A percentile compares a stretch with the other conserved stretches of the same genome.
Evolutionary conservation across 2,113 vertebrate genomes (phyloP).

Genomic region (Crotalus helleri): DNA sequence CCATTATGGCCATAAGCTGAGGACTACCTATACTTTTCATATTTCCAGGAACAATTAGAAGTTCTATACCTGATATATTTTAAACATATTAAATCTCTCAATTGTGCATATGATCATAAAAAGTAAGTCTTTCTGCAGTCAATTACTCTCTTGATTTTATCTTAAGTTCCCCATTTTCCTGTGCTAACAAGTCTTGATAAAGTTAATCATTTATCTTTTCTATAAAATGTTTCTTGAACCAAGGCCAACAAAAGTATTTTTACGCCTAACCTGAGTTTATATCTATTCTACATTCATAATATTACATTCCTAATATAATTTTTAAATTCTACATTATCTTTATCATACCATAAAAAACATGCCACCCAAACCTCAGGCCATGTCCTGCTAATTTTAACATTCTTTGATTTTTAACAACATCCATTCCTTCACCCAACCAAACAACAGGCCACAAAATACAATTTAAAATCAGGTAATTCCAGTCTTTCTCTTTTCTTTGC

Average conservation of each 20-base stretch:
- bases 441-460: neutral
- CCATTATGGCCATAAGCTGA: neutral
- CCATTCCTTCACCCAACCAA: neutral
- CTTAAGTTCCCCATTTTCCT: neutral
- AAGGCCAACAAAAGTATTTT: neutral
- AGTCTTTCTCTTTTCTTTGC: neutral
- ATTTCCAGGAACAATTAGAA: neutral
- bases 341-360: neutral
- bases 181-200: neutral
- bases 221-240: neutral
- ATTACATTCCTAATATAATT: neutral
- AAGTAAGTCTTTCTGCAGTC: neutral
- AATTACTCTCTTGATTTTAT: neutral
- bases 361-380: neutral
- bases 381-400: neutral
- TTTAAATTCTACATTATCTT: neutral
- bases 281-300: neutral
- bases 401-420: neutral
- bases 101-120: neutral
- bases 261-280: neutral
- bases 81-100: neutral
- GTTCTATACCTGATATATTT: neutral
- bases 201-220: neutral
- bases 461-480: neutral
- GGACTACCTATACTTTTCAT: neutral